Evolutionary conservation across 2,113 vertebrate species (phyloP).

Genomic region (Colossoma macropomum): DNA sequence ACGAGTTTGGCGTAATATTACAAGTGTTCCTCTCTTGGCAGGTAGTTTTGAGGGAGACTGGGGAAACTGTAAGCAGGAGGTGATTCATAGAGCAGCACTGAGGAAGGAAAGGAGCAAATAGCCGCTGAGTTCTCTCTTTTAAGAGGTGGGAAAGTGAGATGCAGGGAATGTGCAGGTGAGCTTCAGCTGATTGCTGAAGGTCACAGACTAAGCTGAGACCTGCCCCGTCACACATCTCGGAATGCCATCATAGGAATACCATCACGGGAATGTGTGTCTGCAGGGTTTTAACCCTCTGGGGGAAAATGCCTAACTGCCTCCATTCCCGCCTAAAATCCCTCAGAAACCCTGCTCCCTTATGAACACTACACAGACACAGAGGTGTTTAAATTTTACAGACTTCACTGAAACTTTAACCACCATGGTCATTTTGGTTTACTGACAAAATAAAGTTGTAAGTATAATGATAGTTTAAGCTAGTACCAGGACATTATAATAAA

Average conservation of each 20-base stretch:
- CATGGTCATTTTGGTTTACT: neutral
- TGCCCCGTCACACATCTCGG: constrained; percentile 41
- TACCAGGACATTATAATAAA: neutral
- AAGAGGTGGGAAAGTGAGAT: neutral
- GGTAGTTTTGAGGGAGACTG: neutral
- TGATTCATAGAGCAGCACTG: neutral
- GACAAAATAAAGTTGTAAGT: neutral
- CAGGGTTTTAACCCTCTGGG: constrained; percentile 28
- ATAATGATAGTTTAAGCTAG: neutral
- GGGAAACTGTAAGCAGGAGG: neutral
- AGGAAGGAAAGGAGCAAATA: constrained; percentile 15
- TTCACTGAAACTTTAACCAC: constrained; percentile 16
- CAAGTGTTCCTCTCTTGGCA: neutral
- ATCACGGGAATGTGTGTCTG: constrained; percentile 49
- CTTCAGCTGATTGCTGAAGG: constrained; percentile 35
- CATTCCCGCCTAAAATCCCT: constrained; percentile 7
- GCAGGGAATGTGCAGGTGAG: constrained; percentile 32
- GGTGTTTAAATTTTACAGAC: constrained; percentile 11
- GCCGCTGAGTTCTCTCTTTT: neutral
- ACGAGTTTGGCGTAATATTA: neutral
- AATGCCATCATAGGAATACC: constrained; percentile 38
- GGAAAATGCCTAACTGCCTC: neutral
- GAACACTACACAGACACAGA: neutral
- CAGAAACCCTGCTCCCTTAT: neutral
- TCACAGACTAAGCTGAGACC: constrained; percentile 52